Conservation (phyloP, 37 sponge, comb jelly and placozoan genomes). For the Cladorhizidae sp. region DNA sequence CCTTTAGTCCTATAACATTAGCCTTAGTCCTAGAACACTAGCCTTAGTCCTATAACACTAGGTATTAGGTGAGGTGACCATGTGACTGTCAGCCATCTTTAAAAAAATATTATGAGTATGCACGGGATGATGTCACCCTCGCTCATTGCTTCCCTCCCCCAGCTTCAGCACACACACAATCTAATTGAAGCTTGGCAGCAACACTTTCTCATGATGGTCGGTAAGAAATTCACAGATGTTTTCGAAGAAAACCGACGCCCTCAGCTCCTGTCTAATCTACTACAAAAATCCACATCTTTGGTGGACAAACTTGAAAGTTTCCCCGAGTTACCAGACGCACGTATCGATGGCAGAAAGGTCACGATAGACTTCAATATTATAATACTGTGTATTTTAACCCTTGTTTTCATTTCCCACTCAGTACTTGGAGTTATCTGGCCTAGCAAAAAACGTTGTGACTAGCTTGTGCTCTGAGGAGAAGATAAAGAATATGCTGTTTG, state of each 20-base stretch:
- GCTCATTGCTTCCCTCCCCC: too few species aligned
- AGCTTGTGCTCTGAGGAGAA: slow-evolving; percentile 10
- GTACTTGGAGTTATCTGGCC: slow-evolving; percentile 5
- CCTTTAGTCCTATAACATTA: too few species aligned
- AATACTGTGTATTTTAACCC: background rate
- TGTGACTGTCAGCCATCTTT: too few species aligned
- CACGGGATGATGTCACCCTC: too few species aligned
- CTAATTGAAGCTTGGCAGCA: slow-evolving; percentile 12
- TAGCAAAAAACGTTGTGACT: background rate
- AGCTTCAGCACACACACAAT: background rate
- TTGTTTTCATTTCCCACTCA: background rate
- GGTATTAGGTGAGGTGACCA: too few species aligned
- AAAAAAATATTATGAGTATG: too few species aligned
- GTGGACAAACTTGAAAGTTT: background rate
- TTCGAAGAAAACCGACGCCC: background rate
- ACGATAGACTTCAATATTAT: background rate
- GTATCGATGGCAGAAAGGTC: background rate
- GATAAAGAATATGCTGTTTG: background rate
- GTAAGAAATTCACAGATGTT: slow-evolving; percentile 1
- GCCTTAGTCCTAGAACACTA: too few species aligned
- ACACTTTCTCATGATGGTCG: background rate
- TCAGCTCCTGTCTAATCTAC: background rate
- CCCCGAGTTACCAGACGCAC: background rate
- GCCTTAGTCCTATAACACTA: too few species aligned
- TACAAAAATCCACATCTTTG: background rate